These are phyloP conservation scores for Toxonevra muliebris DNA, from an alignment of 2,888 invertebrate species.

Conservation along the genomic window DNA sequence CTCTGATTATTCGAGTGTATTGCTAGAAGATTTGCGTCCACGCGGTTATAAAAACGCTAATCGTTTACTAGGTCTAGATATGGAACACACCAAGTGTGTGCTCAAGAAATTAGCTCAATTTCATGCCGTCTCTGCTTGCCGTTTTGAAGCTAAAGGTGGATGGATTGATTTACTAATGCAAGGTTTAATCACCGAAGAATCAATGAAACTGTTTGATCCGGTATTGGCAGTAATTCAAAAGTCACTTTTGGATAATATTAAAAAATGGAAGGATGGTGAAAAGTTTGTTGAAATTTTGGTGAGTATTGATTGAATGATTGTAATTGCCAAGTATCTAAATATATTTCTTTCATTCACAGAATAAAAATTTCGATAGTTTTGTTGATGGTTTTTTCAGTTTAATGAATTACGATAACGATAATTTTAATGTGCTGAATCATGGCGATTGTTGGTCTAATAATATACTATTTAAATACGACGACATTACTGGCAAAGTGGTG, in stretches of 20 bases:
- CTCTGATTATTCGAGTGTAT: constrained; percentile 42
- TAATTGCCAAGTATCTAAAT: background rate
- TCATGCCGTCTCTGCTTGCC: constrained; percentile 57
- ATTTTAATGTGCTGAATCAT: constrained; percentile 54
- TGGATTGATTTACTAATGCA: constrained; percentile 23
- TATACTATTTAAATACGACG: constrained; percentile 51
- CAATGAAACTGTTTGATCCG: constrained; percentile 22
- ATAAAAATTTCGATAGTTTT: constrained; percentile 37
- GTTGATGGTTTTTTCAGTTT: constrained; percentile 20
- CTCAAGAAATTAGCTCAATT: constrained; percentile 58
- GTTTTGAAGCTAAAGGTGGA: constrained; percentile 42
- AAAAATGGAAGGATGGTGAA: constrained; percentile 42
- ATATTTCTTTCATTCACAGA: constrained; percentile 34
- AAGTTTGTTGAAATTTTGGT: constrained; percentile 46
- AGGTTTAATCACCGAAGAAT: constrained; percentile 29
- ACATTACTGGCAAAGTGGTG: constrained; percentile 41
- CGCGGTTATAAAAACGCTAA: constrained; percentile 53
- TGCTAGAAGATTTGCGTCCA: constrained; percentile 55
- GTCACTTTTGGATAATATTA: constrained; percentile 36
- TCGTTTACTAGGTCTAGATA: constrained; percentile 53
- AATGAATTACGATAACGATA: constrained; percentile 35
- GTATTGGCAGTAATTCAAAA: constrained; percentile 32
- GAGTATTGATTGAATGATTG: constrained; percentile 18
- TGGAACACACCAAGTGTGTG: constrained; percentile 52
- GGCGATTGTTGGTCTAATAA: constrained; percentile 47